phyloP scores from a whole-genome alignment of 2,888 invertebrate genomes.

The Cantharis flavilabris region DNA sequence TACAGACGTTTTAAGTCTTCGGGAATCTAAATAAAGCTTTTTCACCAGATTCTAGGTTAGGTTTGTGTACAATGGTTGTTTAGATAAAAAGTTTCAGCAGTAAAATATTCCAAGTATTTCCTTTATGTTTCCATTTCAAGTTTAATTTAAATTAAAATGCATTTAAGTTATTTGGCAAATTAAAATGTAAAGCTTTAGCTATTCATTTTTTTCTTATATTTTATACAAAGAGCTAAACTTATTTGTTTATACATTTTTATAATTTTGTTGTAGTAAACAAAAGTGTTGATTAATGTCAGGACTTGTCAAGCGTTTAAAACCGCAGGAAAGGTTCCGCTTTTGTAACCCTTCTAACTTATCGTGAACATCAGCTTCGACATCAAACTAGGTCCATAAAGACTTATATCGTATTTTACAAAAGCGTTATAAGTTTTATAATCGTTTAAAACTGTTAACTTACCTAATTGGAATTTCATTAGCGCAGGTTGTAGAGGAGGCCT shows the following conservation, averaged over 20 bases:
- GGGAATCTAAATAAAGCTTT: not conserved
- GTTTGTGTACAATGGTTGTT: not conserved
- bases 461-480: too few relatives aligned
- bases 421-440: too few relatives aligned
- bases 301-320: not conserved
- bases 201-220: not conserved
- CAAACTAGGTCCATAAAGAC: too few relatives aligned
- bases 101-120: not conserved
- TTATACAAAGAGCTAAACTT: not conserved
- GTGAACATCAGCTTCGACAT: too few relatives aligned
- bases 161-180: not conserved
- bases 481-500: too few relatives aligned
- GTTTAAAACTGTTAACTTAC: too few relatives aligned
- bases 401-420: too few relatives aligned
- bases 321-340: not conserved
- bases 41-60: not conserved
- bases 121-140: not conserved
- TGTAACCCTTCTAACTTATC: not conserved
- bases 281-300: not conserved
- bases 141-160: not conserved
- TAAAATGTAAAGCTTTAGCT: not conserved
- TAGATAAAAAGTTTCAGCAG: not conserved
- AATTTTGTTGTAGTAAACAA: not conserved
- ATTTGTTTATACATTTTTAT: too few relatives aligned
- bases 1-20: not conserved